Percentiles rank a stretch among this genome's conserved stretches.
phyloP scores from a whole-genome alignment of 1,140 invertebrate genomes.

The Sinella curviseta region DNA sequence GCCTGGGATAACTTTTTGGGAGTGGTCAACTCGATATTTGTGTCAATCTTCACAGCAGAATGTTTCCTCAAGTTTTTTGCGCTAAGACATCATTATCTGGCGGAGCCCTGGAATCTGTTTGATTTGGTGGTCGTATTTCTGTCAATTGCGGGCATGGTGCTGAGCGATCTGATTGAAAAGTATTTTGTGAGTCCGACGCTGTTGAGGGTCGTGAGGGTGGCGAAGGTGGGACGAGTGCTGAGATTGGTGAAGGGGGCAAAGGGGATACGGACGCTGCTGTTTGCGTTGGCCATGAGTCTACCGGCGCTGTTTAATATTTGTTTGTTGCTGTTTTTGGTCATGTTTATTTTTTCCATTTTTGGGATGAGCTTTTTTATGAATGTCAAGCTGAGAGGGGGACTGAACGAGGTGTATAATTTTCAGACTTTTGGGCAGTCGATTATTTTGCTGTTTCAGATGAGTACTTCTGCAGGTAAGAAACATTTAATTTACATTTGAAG shows the following conservation, averaged over 20 bases:
- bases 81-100: constrained; percentile 91
- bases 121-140: constrained; percentile 86
- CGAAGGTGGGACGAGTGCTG: constrained; percentile 94
- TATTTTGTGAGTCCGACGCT: constrained; percentile 97
- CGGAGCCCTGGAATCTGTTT: constrained; percentile 97
- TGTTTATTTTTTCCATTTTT: constrained; percentile 96
- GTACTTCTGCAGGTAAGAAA: constrained; percentile 57
- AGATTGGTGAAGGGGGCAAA: constrained; percentile 96
- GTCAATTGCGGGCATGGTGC: constrained; percentile 73
- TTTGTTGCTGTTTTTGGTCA: constrained; percentile 92
- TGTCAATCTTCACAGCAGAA: constrained; percentile 96
- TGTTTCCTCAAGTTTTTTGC: constrained; percentile 64
- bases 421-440: constrained; percentile 96
- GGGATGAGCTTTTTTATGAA: constrained; percentile 99
- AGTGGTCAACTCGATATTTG: constrained; percentile 94
- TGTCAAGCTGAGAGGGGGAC: constrained; percentile 79
- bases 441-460: constrained; percentile 88
- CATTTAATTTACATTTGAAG: too few species aligned
- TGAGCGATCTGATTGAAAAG: constrained; percentile 94
- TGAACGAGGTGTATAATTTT: constrained; percentile 97
- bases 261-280: constrained; percentile 93
- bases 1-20: constrained; percentile 81
- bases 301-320: constrained; percentile 99
- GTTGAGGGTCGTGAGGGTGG: constrained; percentile 93
- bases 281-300: constrained; percentile 95